Evolutionary conservation across 2,797 vertebrate species (phyloP).

Genomic region (Lagodon rhomboides): DNA sequence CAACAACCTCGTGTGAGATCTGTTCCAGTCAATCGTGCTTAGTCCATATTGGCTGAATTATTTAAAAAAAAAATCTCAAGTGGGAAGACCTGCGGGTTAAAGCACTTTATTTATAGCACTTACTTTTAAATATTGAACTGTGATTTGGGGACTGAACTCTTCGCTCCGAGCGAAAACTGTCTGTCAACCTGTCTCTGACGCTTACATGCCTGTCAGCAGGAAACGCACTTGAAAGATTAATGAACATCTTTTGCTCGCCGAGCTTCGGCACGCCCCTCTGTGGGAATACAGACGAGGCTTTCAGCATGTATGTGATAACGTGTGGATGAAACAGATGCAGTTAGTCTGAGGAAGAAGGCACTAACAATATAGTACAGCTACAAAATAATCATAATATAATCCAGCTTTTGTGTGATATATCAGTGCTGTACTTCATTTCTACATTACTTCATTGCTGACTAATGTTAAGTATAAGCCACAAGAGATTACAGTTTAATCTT

Average conservation of each 20-base stretch:
- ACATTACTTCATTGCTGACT: no score
- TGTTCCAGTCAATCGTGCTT: neutral
- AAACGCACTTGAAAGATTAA: constrained; percentile 50
- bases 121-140: constrained; percentile 26
- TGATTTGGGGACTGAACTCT: constrained; percentile 17
- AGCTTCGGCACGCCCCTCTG: neutral
- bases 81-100: neutral
- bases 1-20: neutral
- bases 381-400: neutral
- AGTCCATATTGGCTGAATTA: neutral
- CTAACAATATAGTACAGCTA: neutral
- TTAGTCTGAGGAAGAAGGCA: neutral
- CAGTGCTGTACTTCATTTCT: neutral
- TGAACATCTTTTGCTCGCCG: constrained; percentile 1
- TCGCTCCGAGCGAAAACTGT: neutral
- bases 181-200: constrained; percentile 10
- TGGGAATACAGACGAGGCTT: constrained; percentile 11
- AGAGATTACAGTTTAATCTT: no score
- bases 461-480: no score
- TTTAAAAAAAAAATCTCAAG: neutral
- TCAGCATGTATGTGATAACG: neutral
- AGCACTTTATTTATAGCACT: constrained; percentile 4
- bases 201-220: constrained; percentile 18
- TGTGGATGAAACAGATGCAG: neutral
- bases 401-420: neutral